Evolutionary conservation across 2,113 vertebrate genomes (phyloP).

Genomic region (Chelonoidis abingdonii): DNA sequence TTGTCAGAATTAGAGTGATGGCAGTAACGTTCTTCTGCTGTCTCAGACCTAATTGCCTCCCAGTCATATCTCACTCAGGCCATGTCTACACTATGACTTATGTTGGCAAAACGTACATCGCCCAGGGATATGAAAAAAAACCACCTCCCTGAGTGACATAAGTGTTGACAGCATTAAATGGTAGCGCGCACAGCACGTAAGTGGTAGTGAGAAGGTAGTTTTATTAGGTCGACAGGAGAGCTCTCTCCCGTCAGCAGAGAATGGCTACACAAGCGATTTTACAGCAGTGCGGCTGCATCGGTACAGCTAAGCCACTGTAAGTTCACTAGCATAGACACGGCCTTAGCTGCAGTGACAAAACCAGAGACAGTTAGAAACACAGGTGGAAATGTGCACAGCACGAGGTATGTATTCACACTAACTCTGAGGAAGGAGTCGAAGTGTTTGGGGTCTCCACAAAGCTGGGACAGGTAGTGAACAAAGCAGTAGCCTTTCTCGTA

Average conservation of each 20-base stretch:
- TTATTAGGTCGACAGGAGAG: too few relatives aligned
- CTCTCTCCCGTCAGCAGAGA: too few relatives aligned
- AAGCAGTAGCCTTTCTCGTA: constrained; percentile 99
- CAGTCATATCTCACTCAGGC: not conserved
- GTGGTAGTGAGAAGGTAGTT: too few relatives aligned
- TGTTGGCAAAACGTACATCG: too few relatives aligned
- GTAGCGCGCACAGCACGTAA: too few relatives aligned
- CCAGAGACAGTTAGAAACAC: not conserved
- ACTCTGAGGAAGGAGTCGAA: constrained; percentile 95
- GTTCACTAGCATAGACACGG: too few relatives aligned
- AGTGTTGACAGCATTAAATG: too few relatives aligned
- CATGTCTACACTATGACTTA: not conserved
- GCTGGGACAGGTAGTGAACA: constrained; percentile 93
- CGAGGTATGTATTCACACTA: constrained; percentile 34
- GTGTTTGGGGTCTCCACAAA: constrained; percentile 88
- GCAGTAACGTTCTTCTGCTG: not conserved
- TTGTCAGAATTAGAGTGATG: not conserved
- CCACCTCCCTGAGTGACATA: not conserved
- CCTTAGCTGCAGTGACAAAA: not conserved
- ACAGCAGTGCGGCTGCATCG: too few relatives aligned
- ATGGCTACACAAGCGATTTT: not conserved
- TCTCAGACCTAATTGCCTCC: not conserved
- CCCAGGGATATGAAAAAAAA: too few relatives aligned
- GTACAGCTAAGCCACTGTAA: too few relatives aligned
- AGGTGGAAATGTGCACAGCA: not conserved